These are phyloP conservation scores for Drepanosiphum platanoidis DNA, from an alignment of 2,888 invertebrate genomes.

Conservation along the genomic window DNA sequence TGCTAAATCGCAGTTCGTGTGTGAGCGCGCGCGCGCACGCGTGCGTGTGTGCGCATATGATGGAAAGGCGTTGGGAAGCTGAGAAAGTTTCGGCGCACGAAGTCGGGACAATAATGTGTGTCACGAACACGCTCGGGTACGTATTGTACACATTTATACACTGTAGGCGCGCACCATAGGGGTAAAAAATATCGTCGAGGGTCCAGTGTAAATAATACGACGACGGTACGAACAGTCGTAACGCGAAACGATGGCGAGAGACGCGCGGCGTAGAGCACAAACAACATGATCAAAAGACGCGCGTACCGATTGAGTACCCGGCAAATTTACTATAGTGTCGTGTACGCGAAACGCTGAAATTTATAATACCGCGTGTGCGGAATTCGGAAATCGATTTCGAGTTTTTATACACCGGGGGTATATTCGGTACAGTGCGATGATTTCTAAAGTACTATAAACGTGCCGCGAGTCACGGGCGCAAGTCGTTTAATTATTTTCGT, in stretches of 20 bases:
- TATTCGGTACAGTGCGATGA: too few species aligned
- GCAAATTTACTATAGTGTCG: too few species aligned
- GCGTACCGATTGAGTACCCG: too few species aligned
- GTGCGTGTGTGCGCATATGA: not conserved
- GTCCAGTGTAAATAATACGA: not conserved
- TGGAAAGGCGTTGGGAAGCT: conserved; percentile 11
- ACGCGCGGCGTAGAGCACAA: not conserved
- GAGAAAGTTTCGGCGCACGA: conserved; percentile 58
- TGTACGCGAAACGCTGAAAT: too few species aligned
- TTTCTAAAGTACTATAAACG: too few species aligned
- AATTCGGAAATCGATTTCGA: too few species aligned
- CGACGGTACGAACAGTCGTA: not conserved
- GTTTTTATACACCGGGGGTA: too few species aligned
- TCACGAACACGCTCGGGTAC: conserved; percentile 32
- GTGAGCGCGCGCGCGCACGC: too few species aligned
- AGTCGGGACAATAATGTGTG: conserved; percentile 38
- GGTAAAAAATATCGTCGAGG: not conserved
- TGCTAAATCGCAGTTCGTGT: not conserved
- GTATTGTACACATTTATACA: not conserved
- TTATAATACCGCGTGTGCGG: too few species aligned
- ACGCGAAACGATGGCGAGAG: not conserved
- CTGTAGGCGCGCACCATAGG: not conserved
- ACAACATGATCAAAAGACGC: not conserved
- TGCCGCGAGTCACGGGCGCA: too few species aligned
- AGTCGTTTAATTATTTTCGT: too few species aligned